Percentiles rank a stretch among this genome's conserved stretches.
Evolutionary conservation across 2,113 vertebrate genomes (phyloP).

Genomic region (Trachemys scripta): DNA sequence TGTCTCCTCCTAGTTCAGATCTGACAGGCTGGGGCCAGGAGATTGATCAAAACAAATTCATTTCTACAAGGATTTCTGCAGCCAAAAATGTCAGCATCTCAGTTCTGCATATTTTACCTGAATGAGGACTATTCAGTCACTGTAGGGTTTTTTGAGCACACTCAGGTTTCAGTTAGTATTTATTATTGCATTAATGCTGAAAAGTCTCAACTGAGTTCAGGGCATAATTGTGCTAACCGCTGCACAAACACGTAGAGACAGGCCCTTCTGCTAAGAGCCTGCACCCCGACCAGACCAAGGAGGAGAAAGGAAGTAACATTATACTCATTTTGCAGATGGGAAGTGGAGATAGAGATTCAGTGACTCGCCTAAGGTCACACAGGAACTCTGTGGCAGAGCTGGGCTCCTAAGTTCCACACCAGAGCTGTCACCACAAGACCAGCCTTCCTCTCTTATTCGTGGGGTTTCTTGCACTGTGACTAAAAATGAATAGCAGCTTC

Average conservation of each 20-base stretch:
- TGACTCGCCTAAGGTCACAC: neutral
- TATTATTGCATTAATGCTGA: neutral
- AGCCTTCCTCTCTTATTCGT: neutral
- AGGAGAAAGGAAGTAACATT: neutral
- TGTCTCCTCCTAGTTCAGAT: neutral
- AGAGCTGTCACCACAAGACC: fast-evolving
- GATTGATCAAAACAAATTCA: neutral
- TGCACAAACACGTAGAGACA: conserved; percentile 31
- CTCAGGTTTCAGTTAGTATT: conserved; percentile 37
- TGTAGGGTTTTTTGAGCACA: conserved; percentile 51
- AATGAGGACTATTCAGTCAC: conserved; percentile 51
- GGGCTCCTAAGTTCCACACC: neutral
- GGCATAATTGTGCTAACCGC: conserved; percentile 24
- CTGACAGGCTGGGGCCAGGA: neutral
- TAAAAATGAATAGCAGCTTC: neutral
- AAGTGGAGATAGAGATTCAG: neutral
- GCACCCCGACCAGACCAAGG: neutral
- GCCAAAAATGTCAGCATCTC: conserved; percentile 14
- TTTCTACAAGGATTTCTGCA: neutral
- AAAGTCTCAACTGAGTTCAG: conserved; percentile 41
- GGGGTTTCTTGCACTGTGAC: neutral
- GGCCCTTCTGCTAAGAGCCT: neutral
- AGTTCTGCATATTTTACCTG: conserved; percentile 54
- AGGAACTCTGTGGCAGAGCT: neutral
- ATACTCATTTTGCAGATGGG: neutral